Evolutionary conservation across 2,113 vertebrate genomes (phyloP), one percentile per base, ranked within the genome.

Genomic region (Tragelaphus strepsiceros): DNA sequence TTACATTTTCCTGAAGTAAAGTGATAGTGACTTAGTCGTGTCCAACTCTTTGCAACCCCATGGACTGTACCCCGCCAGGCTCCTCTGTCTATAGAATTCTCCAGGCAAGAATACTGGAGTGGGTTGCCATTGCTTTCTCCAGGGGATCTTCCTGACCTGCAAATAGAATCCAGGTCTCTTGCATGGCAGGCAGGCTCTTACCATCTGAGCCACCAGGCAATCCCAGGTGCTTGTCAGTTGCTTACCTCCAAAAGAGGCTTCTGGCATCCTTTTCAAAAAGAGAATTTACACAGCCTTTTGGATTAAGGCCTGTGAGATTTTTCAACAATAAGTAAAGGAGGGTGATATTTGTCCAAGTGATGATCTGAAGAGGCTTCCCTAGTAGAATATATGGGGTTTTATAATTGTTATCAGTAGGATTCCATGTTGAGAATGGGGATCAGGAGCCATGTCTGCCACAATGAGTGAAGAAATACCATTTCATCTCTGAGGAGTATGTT

Each of bases 251-350:
- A 95, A 95, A 89, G 91, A 97, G 95, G 46, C 58, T 59, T 95
- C 82, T 78, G 96, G 92, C 43, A 78, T 95, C 80, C 71, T 96
- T 97, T 98, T 88, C 90, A 26, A 21, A 91, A 87, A 26, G 26
- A 80, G 11, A 22, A 43, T 49, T 77, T 43, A 7, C 28, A 49
- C 9, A 71, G 9, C 4, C 67, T 61, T 78, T 84, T 58, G 26
- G 2, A 35, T 83, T 24, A 74, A 81, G 58, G 6, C 6, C 28
- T 39, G 21, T 49, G 56, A 61, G 9, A n/a, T 54, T 67, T 80
- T 80, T 87, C 6, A 35, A 26, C 46, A 74, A 53, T 21, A 4
- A 17, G 8, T 89, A 61, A 86, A 17, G 5, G 35, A 81, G 1
- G 26, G 1, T 35, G n/a, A 6, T 77, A 13, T 78, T 96, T 56